Base-by-base conservation (phyloP, 2,888 invertebrate genomes). In the Pseudoips prasinana region DNA sequence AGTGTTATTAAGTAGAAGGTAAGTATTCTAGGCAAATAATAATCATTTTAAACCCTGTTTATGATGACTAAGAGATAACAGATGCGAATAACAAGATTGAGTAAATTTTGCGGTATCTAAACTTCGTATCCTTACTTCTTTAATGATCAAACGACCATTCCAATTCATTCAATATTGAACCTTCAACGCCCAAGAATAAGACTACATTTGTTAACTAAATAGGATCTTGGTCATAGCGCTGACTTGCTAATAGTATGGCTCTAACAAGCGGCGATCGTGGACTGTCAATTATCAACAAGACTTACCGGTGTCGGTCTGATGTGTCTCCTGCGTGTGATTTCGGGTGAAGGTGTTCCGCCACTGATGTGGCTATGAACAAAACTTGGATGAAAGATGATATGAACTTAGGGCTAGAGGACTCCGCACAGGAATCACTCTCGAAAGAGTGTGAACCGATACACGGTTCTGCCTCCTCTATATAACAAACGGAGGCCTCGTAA, bases 291-390 rank as follows among this genome's bases (percentile, higher is more conserved):
- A 71, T 57, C 67, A 42, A 30, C 28, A 39, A 49, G 46, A 79
- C 84, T 86, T 57, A 86, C 86, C 82, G 66, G 63, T 56, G 46
- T 41, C 59, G 75, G 59, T 56, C 56, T 61, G 65, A 64, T 71
- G 71, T 69, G 69, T 58, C 67, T 69, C 54, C 65, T 64, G 55
- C 51, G 62, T 45, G 24, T 51, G 47, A 14, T 50, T 60, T 49
- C 26, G 59, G 35, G 49, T 67, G 75, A 57, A 42, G 35, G 7
- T 67, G 85, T 86, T 84, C 87, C 43, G 78, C 85, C 86, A 87
- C 86, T 66, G 58, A 51, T 31, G 77, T 86, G 86, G 73, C 85
- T 87, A 86, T 87, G 87, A 87, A 87, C 86, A 46, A 39, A 61
- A 60, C 40, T 49, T 49, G 58, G 55, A 65, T 57, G 56, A 57